phyloP scores from a whole-genome alignment of 2,797 vertebrate species.

The Acrocephalus scirpaceus region DNA sequence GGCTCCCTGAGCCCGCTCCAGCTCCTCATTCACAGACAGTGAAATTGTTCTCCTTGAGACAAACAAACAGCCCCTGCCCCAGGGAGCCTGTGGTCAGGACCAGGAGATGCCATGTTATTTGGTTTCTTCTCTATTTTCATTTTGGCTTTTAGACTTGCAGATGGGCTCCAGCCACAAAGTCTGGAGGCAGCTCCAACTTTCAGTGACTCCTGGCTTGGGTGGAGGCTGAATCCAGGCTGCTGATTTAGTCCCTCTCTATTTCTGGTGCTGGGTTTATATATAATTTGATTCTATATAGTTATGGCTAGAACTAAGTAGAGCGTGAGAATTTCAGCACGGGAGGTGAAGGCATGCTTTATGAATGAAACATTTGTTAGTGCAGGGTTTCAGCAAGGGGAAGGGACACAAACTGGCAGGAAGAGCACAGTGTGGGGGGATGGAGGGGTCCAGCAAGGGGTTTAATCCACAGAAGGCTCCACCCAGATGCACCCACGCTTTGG shows the following conservation, averaged over 20 bases:
- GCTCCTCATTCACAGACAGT: neutral
- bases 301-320: neutral
- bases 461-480: neutral
- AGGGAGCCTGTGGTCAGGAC: conserved; percentile 39
- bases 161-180: conserved; percentile 24
- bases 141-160: conserved; percentile 30
- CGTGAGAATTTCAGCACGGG: neutral
- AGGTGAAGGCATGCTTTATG: neutral
- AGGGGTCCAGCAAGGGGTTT: neutral
- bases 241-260: conserved; percentile 12
- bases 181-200: neutral
- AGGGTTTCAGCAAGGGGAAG: neutral
- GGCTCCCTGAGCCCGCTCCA: neutral
- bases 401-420: neutral
- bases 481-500: neutral
- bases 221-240: neutral
- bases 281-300: neutral
- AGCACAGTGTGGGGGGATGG: neutral
- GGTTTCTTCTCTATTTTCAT: conserved; percentile 35
- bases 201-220: neutral
- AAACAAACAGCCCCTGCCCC: conserved; percentile 19
- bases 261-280: neutral
- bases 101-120: conserved; percentile 16
- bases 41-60: conserved; percentile 35
- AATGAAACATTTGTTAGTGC: neutral